These are phyloP conservation scores for Resseliella maxima DNA, from an alignment of 2,888 invertebrate species.

Conservation along the genomic window DNA sequence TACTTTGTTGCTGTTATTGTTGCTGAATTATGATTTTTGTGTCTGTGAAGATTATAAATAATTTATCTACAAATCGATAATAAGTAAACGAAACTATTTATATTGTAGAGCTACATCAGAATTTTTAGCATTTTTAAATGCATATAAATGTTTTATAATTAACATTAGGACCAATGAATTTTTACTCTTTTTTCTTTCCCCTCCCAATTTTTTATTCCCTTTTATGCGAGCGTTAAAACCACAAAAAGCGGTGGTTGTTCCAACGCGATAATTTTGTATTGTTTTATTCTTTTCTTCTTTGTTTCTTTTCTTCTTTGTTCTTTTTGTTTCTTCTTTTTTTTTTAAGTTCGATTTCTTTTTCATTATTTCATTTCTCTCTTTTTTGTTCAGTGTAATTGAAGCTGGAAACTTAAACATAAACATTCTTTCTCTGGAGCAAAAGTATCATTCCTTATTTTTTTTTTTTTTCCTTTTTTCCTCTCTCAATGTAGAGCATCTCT, in stretches of 20 bases:
- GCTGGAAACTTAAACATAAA: neutral
- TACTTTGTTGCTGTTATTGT: neutral
- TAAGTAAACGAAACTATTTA: constrained; percentile 28
- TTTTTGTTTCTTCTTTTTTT: neutral
- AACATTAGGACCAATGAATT: neutral
- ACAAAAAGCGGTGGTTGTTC: too few relatives aligned
- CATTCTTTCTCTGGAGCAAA: neutral
- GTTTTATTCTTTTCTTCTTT: neutral
- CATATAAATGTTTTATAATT: constrained; percentile 5
- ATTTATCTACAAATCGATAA: constrained; percentile 51
- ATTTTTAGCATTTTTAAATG: constrained; percentile 3
- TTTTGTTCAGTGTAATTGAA: constrained; percentile 4
- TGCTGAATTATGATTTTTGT: neutral
- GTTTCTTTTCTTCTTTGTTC: neutral
- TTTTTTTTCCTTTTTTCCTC: neutral
- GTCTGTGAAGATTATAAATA: constrained; percentile 43
- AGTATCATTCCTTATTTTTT: neutral
- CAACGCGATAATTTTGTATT: neutral
- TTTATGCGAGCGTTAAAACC: too few relatives aligned
- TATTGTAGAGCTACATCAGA: constrained; percentile 42
- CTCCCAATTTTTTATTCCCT: too few relatives aligned
- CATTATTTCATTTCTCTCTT: neutral
- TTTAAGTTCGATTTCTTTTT: neutral
- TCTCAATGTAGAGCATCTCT: neutral
- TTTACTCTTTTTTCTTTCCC: neutral